phyloP scores from a whole-genome alignment of 1,140 invertebrate genomes.

The Brachystomella parvula region DNA sequence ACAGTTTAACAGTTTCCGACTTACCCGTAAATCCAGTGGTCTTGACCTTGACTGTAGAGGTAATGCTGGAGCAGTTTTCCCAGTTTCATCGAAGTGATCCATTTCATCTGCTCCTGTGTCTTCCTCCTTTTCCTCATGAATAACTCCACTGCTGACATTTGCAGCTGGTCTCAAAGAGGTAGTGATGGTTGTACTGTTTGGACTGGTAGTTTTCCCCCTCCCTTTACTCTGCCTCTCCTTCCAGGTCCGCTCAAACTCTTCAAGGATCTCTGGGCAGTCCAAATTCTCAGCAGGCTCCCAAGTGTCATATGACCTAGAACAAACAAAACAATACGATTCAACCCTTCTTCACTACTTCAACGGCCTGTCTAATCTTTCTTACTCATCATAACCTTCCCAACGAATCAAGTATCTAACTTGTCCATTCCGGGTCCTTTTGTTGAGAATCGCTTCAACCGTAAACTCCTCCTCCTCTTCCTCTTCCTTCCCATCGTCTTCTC shows the following conservation, averaged over 20 bases:
- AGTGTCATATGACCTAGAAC: slow-evolving; percentile 43
- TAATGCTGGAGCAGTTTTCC: neutral
- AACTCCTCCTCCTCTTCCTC: slow-evolving; percentile 70
- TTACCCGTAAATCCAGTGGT: neutral
- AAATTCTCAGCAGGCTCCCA: slow-evolving; percentile 84
- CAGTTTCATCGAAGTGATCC: neutral
- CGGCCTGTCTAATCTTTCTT: neutral
- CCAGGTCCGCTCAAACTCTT: slow-evolving; percentile 59
- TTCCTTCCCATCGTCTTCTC: neutral
- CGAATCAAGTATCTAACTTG: slow-evolving; percentile 81
- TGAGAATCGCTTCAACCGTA: slow-evolving; percentile 83
- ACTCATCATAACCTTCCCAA: slow-evolving; percentile 71
- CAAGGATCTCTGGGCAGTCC: slow-evolving; percentile 84
- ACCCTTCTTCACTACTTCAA: neutral
- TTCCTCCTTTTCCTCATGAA: too few relatives aligned
- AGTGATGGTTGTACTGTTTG: neutral
- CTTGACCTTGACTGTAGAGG: neutral
- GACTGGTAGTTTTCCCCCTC: neutral
- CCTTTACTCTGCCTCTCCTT: neutral
- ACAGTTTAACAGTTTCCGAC: too few relatives aligned
- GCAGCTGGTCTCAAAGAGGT: neutral
- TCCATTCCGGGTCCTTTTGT: slow-evolving; percentile 66
- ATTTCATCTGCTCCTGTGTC: neutral
- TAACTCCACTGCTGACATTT: neutral
- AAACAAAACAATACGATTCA: slow-evolving; percentile 1